Evolutionary conservation across 2,113 vertebrate genomes (phyloP).

Genomic region (Vicugna pacos): DNA sequence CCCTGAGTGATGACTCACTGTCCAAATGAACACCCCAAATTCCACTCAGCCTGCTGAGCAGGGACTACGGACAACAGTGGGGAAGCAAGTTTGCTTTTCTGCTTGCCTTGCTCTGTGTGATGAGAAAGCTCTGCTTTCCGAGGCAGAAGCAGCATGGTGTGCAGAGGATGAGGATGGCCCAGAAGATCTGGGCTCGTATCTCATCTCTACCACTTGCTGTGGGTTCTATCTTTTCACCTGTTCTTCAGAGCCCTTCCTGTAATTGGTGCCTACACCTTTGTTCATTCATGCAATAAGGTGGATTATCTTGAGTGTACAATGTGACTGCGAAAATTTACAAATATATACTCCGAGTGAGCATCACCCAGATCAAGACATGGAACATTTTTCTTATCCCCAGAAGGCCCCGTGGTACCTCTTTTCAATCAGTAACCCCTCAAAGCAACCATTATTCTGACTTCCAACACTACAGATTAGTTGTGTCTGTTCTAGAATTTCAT

Average conservation of each 20-base stretch:
- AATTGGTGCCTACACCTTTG: background rate
- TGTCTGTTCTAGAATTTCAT: background rate
- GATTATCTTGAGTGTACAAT: background rate
- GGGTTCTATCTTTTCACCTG: background rate
- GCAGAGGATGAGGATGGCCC: background rate
- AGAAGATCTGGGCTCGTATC: background rate
- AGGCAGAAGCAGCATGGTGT: background rate
- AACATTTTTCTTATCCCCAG: background rate
- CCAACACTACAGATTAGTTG: background rate
- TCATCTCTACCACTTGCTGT: background rate
- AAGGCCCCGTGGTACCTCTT: background rate
- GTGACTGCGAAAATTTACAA: background rate
- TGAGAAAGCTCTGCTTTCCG: background rate
- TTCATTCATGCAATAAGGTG: background rate
- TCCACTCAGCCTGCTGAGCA: slow-evolving; percentile 32
- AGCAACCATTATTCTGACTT: background rate
- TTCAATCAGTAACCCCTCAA: background rate
- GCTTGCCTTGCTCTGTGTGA: background rate
- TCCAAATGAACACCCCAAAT: slow-evolving; percentile 64
- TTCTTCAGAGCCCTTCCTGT: background rate
- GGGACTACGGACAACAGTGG: slow-evolving; percentile 8
- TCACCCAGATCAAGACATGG: background rate
- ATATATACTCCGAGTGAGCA: background rate
- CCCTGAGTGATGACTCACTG: slow-evolving; percentile 65
- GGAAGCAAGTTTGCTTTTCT: background rate